Base-by-base conservation (phyloP, 2,797 vertebrate genomes). In the Sternarchorhynchus goeldii region DNA sequence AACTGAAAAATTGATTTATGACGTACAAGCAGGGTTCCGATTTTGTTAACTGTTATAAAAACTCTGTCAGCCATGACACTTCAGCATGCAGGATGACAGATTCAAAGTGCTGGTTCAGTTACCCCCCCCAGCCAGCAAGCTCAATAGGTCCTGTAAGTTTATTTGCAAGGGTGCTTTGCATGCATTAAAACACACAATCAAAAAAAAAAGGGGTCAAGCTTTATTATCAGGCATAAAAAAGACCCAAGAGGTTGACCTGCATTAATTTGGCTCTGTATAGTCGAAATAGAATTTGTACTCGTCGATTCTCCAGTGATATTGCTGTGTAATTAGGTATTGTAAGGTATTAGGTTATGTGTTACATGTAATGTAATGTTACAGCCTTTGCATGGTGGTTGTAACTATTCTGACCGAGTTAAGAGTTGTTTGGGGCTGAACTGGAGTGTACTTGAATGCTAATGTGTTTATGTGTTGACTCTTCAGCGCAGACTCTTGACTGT, bases 21-120 rank as follows among this genome's bases (percentile, higher is more conserved):
- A 55, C 25, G 31, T 41, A 53, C 21, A 29, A 60, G 21, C 25
- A 18, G 45, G 18, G 25, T 68, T 53, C 29, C 53, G 41, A 53
- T 12, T 50, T 12, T 4, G 21, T 29, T 21, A 25, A 25, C 25
- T 53, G 41, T 12, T 53, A 53, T 68, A 14, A 68, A 68, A 29
- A 53, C 21, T 17, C 14, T 68, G 12, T 68, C n/a, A 68, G 66
- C 66, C 21, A 53, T 12, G 29, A 53, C 14, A 53, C 3, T 25
- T 53, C 41, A 50, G 21, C 41, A 53, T 29, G 41, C 8, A 21
- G n/a, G 12, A 10, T 45, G 65, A 53, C 65, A 50, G 12, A 10
- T 67, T 45, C n/a, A 41, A 45, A 67, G 6, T 39, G 36, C 64
- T 66, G 39, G n/a, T 66, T 66, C 17, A 67, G 31, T 14, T 64